Evolutionary conservation across 1,140 invertebrate species (phyloP).

Genomic region (Aphelenchoides besseyi): DNA sequence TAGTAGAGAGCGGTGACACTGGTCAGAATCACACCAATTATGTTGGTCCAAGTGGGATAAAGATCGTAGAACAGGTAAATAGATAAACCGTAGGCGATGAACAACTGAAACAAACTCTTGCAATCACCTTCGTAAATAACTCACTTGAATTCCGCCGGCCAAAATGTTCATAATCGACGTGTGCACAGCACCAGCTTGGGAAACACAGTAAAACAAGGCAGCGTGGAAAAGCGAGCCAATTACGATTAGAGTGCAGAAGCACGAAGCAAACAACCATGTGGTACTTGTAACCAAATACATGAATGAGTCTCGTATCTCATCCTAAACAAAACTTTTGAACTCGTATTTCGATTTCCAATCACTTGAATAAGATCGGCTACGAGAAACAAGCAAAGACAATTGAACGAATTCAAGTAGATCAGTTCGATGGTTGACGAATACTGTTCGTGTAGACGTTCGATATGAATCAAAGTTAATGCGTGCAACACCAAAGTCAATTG

Average conservation of each 20-base stretch:
- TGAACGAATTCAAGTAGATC: slow-evolving; percentile 49
- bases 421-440: slow-evolving; percentile 30
- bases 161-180: slow-evolving; percentile 34
- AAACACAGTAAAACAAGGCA: slow-evolving; percentile 34
- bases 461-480: slow-evolving; percentile 65
- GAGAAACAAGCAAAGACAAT: slow-evolving; percentile 43
- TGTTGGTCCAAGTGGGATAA: slow-evolving; percentile 39
- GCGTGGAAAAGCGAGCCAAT: slow-evolving; percentile 60
- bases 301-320: slow-evolving; percentile 47
- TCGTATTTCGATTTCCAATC: slow-evolving; percentile 57
- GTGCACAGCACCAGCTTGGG: slow-evolving; percentile 28
- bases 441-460: slow-evolving; percentile 62
- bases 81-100: slow-evolving; percentile 66
- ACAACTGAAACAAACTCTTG: slow-evolving; percentile 65
- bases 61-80: slow-evolving; percentile 46
- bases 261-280: slow-evolving; percentile 58
- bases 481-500: slow-evolving; percentile 65
- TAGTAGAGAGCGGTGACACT: slow-evolving; percentile 25
- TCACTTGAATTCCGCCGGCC: slow-evolving; percentile 19
- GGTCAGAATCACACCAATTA: slow-evolving; percentile 36
- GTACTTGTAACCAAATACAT: slow-evolving; percentile 44
- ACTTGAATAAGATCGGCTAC: slow-evolving; percentile 57
- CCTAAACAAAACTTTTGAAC: slow-evolving; percentile 16
- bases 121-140: not conserved
- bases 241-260: slow-evolving; percentile 63